These are phyloP conservation scores for Leptosomus discolor DNA, from an alignment of 2,113 vertebrate genomes.

Conservation along the genomic window DNA sequence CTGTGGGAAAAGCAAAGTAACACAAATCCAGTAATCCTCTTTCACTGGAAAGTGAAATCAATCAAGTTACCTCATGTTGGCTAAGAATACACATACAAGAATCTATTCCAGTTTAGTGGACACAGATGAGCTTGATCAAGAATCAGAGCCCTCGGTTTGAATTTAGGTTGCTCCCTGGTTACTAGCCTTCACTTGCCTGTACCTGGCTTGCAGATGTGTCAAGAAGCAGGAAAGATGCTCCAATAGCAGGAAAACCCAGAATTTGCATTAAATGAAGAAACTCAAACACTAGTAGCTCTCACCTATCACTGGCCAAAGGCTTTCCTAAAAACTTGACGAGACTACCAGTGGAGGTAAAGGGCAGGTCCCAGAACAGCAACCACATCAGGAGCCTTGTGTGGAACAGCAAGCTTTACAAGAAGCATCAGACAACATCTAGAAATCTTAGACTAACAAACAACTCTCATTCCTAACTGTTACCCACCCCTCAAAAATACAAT, in stretches of 20 bases:
- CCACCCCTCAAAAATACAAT: accelerated
- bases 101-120: neutral
- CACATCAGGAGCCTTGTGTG: neutral
- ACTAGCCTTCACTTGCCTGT: accelerated
- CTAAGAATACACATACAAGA: neutral
- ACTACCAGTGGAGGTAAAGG: neutral
- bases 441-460: neutral
- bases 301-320: neutral
- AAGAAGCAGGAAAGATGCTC: neutral
- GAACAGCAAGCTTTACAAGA: neutral
- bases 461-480: neutral
- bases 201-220: too few species aligned
- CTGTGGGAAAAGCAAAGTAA: neutral
- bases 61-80: neutral
- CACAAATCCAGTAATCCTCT: neutral
- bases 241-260: neutral
- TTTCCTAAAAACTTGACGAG: neutral
- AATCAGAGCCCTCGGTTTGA: neutral
- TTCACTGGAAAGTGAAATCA: neutral
- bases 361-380: neutral
- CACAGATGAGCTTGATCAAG: neutral
- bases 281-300: neutral
- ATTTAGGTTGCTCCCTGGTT: neutral
- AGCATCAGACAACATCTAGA: neutral
- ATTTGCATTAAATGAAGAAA: neutral